Evolutionary conservation across 2,113 vertebrate species (phyloP).

Genomic region (Elgaria multicarinata): DNA sequence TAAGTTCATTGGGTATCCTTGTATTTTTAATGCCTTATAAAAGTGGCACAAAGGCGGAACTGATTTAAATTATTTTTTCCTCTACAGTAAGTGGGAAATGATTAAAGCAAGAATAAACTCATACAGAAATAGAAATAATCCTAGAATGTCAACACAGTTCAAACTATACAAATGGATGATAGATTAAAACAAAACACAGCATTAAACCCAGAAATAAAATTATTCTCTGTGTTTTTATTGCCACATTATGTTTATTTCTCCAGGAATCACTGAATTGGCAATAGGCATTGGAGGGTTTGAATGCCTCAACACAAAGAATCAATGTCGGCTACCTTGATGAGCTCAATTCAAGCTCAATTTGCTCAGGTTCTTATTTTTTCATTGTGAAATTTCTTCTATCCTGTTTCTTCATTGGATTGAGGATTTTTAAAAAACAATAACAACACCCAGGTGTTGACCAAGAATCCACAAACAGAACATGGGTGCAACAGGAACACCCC

Average conservation of each 20-base stretch:
- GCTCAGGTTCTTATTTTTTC: too few relatives aligned
- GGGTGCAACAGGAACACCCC: too few relatives aligned
- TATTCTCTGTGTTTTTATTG: neutral
- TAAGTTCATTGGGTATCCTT: conserved; percentile 78
- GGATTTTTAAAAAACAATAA: too few relatives aligned
- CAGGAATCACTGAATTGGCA: neutral
- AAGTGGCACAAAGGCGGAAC: conserved; percentile 60
- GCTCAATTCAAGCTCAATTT: too few relatives aligned
- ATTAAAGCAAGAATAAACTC: conserved; percentile 49
- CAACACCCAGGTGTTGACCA: too few relatives aligned
- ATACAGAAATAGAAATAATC: neutral
- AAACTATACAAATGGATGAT: neutral
- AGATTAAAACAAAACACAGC: neutral
- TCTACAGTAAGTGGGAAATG: conserved; percentile 63
- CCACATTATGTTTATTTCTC: neutral
- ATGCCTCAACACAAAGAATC: neutral
- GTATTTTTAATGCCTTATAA: conserved; percentile 73
- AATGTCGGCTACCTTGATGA: too few relatives aligned
- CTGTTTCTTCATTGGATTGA: too few relatives aligned
- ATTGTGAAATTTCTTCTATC: too few relatives aligned
- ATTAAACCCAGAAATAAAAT: neutral
- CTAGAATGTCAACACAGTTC: neutral
- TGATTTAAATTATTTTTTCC: conserved; percentile 69
- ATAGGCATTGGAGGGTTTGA: too few relatives aligned
- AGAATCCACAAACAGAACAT: too few relatives aligned